Conservation (phyloP, 2,113 vertebrate genomes). For the Chrysochloris asiatica region DNA sequence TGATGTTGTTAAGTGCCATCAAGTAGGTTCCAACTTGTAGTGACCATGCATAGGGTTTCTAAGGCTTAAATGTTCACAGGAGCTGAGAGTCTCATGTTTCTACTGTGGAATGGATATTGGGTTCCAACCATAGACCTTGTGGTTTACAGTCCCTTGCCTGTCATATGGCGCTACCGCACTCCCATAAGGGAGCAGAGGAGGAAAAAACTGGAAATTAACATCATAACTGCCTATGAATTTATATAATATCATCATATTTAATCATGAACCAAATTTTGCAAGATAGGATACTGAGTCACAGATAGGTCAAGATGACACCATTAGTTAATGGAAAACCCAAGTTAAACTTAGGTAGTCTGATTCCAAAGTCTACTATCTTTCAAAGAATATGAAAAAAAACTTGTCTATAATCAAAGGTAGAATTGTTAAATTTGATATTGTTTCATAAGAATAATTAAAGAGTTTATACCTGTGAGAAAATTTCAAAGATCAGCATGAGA, state of each 20-base stretch:
- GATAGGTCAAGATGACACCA: background rate
- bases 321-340: background rate
- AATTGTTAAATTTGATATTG: background rate
- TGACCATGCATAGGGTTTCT: too few species aligned
- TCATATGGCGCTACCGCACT: too few species aligned
- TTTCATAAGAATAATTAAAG: background rate
- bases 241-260: background rate
- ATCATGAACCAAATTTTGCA: background rate
- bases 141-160: too few species aligned
- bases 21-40: too few species aligned
- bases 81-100: too few species aligned
- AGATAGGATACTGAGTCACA: background rate
- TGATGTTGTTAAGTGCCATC: too few species aligned
- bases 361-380: background rate
- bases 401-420: background rate
- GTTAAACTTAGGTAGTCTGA: background rate
- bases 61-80: too few species aligned
- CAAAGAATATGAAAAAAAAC: background rate
- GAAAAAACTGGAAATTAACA: background rate
- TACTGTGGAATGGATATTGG: too few species aligned
- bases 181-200: background rate
- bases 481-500: too few species aligned
- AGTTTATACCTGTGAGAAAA: constrained; percentile 24
- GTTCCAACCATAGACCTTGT: too few species aligned
- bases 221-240: background rate